Percentiles rank a stretch among this genome's conserved stretches.
phyloP scores from a whole-genome alignment of 2,113 vertebrate species.

The Anser brachyrhynchus region DNA sequence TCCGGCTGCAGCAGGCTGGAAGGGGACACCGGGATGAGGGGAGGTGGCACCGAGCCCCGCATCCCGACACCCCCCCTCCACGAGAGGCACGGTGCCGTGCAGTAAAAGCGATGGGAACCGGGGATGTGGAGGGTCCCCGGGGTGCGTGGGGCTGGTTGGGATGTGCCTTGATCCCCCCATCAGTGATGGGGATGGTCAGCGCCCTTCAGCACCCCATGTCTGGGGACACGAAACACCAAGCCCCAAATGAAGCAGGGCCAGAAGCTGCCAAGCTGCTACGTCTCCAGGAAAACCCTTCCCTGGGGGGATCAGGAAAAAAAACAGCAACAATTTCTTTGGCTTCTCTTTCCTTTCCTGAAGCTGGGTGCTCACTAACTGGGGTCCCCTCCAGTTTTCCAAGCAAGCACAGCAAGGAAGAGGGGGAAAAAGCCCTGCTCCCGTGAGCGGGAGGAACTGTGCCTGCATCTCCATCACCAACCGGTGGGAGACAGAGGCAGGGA shows the following conservation, averaged over 20 bases:
- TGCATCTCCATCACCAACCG: background rate
- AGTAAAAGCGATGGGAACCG: accelerated
- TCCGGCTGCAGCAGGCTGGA: constrained; percentile 33
- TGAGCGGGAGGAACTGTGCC: background rate
- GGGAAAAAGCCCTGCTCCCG: background rate
- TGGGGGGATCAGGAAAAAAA: background rate
- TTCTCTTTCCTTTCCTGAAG: background rate
- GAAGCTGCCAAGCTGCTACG: background rate
- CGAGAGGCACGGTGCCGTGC: background rate
- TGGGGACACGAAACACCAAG: background rate
- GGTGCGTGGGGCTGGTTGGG: accelerated
- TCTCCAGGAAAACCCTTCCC: background rate
- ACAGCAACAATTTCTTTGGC: background rate
- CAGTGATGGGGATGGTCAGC: background rate
- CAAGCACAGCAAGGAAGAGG: background rate
- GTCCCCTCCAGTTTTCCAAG: background rate
- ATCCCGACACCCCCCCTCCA: background rate
- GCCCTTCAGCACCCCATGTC: background rate
- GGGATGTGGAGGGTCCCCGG: background rate
- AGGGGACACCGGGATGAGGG: background rate
- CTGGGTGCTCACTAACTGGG: background rate
- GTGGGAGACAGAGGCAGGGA: no score
- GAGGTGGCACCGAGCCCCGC: background rate
- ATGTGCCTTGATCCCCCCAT: background rate
- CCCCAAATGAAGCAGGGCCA: background rate